Base-by-base conservation (phyloP, 2,888 invertebrate species). In the Lampropteryx suffumata region DNA sequence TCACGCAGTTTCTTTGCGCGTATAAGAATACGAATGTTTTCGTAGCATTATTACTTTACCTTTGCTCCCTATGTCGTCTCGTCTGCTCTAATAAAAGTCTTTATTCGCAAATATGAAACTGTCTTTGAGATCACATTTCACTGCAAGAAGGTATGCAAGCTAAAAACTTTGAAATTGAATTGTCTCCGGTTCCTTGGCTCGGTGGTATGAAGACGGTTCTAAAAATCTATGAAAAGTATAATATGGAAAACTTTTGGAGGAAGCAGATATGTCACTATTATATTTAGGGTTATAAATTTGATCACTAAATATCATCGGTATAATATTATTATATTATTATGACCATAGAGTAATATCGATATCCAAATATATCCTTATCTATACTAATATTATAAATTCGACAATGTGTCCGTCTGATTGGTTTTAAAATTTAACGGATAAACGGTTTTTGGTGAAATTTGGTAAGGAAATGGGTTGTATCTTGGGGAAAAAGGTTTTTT, bases 121-220 rank as follows among this genome's bases (percentile, higher is more conserved):
- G 27, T 41, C 24, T 28, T 9, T n/a, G 6, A 40, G 47, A 35
- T 52, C 47, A 52, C 34, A 43, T 47, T 47, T 45, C 32, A 28
- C 24, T 44, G 33, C 44, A 21, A 50, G 34, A 4, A 36, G 41
- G 42, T 39, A 45, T 45, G 40, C 39, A 44, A 42, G 46, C 41
- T 30, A 30, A 32, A 39, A 53, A 48, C 44, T 44, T 42, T 28
- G 6, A 14, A 44, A 53, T 48, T 53, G 48, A 53, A 53, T 53
- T 44, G 48, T 53, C 48, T 48, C 28, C 17, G 6, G 29, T 26
- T n/a, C 17, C 4, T 4, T 3, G 17, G 17, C 17, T 14, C n/a
- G 29, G 24, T 17, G 10, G 14, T 46, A 46, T 33, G 32, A 37
- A 57, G 56, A 53, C 58, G 61, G 33, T 24, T 13, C 27, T 30